Conservation (phyloP, 2,113 vertebrate species). For the Saccopteryx leptura region DNA sequence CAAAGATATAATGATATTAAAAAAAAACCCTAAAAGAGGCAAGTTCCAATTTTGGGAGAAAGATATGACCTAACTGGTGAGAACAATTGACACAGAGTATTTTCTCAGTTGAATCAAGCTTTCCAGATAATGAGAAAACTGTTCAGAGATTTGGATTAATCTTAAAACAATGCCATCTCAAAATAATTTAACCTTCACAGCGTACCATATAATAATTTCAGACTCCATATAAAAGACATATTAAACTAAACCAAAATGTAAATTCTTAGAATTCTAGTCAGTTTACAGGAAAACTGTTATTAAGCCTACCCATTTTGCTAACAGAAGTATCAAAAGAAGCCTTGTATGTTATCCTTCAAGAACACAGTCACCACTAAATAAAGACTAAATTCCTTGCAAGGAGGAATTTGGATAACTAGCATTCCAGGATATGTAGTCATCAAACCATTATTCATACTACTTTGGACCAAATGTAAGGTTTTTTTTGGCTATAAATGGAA, state of each 20-base stretch:
- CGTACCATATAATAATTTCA: slow-evolving; percentile 43
- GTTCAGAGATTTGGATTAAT: slow-evolving; percentile 38
- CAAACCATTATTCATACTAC: not conserved
- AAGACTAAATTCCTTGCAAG: not conserved
- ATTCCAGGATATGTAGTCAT: not conserved
- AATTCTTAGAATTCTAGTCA: slow-evolving; percentile 50
- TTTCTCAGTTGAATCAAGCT: not conserved
- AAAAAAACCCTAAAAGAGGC: not conserved
- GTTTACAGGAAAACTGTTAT: not conserved
- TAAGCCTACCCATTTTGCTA: not conserved
- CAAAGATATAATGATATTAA: not conserved
- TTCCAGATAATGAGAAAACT: not conserved
- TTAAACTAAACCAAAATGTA: not conserved
- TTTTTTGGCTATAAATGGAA: not conserved
- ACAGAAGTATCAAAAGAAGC: not conserved
- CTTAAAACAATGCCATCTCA: slow-evolving; percentile 6
- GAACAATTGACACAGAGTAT: not conserved
- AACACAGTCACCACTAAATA: not conserved
- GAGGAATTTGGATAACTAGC: not conserved
- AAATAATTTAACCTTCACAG: slow-evolving; percentile 15
- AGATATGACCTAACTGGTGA: not conserved
- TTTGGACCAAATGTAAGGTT: not conserved
- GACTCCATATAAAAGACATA: not conserved
- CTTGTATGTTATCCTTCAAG: not conserved
- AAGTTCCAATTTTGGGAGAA: not conserved